Conservation (phyloP, 2,113 vertebrate genomes). For the Cyphomyrus discorhynchus region DNA sequence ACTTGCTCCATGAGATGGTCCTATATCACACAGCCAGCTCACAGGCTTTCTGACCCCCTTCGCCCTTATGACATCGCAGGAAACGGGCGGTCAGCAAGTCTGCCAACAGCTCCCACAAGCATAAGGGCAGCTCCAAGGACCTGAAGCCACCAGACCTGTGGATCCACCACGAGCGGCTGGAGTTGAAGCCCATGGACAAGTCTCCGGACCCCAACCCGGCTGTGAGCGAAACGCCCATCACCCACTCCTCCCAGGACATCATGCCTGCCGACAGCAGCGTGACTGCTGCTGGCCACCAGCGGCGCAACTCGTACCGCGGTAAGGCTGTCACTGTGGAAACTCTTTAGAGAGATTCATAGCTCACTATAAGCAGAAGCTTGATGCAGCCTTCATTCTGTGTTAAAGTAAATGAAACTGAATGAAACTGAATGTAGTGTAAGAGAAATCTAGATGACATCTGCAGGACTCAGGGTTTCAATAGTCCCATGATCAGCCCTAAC, state of each 20-base stretch:
- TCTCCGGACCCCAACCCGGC: conserved; percentile 91
- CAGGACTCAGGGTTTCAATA: background rate
- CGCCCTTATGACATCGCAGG: conserved; percentile 46
- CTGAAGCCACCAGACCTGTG: conserved; percentile 95
- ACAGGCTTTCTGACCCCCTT: background rate
- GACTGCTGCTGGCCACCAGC: conserved; percentile 80
- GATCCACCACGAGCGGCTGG: conserved; percentile 95
- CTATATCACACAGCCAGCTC: background rate
- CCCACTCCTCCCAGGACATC: conserved; percentile 89
- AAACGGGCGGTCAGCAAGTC: conserved; percentile 93
- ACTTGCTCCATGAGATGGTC: background rate
- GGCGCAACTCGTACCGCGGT: conserved; percentile 92
- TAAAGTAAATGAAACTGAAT: background rate
- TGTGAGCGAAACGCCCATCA: conserved; percentile 92
- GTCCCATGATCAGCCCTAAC: background rate
- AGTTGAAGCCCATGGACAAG: conserved; percentile 93
- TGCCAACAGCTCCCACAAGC: conserved; percentile 90
- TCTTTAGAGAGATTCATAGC: background rate
- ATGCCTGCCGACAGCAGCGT: conserved; percentile 80
- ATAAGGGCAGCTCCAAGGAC: conserved; percentile 94
- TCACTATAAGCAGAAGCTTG: background rate
- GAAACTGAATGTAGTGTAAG: background rate
- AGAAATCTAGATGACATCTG: background rate
- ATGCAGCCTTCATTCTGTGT: background rate
- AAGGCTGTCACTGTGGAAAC: conserved; percentile 24